Conservation (phyloP, 2,888 invertebrate genomes). For the Agonopterix arenella region DNA sequence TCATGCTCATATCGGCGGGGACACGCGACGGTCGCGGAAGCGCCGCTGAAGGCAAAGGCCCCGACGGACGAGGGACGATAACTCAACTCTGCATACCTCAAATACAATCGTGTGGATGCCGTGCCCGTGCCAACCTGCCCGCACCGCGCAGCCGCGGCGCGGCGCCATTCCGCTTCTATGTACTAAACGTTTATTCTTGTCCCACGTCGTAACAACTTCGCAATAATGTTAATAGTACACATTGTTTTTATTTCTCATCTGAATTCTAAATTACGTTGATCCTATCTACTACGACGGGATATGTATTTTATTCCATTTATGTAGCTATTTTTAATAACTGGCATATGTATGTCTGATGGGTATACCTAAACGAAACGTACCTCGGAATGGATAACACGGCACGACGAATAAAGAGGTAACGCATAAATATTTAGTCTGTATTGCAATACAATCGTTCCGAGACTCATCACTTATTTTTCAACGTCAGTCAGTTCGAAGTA, state of each 20-base stretch:
- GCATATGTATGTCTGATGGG: slow-evolving; percentile 16
- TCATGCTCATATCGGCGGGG: slow-evolving; percentile 64
- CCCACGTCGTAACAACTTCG: neutral
- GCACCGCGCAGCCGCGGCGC: slow-evolving; percentile 2
- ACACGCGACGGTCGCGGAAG: slow-evolving; percentile 62
- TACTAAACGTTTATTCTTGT: slow-evolving; percentile 4
- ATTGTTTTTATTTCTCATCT: slow-evolving; percentile 1
- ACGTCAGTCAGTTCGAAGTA: slow-evolving; percentile 41
- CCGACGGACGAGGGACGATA: slow-evolving; percentile 62
- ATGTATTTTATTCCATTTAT: slow-evolving; percentile 16
- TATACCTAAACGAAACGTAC: slow-evolving; percentile 24
- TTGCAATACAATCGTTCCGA: slow-evolving; percentile 40
- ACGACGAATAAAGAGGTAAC: slow-evolving; percentile 34
- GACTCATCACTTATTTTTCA: slow-evolving; percentile 52
- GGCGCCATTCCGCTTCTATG: slow-evolving; percentile 1
- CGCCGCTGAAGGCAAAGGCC: slow-evolving; percentile 54
- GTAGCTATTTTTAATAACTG: slow-evolving; percentile 16
- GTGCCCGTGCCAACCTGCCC: slow-evolving; percentile 35
- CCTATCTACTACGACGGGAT: neutral
- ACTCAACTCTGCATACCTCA: slow-evolving; percentile 59
- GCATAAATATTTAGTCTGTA: slow-evolving; percentile 53
- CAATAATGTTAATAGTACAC: neutral
- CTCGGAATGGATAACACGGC: slow-evolving; percentile 26
- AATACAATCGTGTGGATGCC: slow-evolving; percentile 62
- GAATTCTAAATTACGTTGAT: slow-evolving; percentile 4